These are phyloP conservation scores for Phyto melanocephala DNA, from an alignment of 2,888 invertebrate species.

Conservation along the genomic window DNA sequence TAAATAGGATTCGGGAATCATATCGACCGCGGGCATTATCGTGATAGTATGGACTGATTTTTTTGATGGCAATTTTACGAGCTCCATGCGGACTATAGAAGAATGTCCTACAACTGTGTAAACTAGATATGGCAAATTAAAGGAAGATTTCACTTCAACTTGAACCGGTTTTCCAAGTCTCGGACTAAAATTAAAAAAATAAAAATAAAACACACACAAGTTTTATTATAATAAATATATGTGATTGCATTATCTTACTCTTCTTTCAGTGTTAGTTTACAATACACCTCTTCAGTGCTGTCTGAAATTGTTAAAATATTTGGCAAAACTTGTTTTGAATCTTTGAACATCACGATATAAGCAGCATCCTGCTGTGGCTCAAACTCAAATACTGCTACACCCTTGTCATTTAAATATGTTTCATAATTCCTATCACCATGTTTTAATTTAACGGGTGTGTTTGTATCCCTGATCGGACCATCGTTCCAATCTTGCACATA, in stretches of 20 bases:
- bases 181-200: not conserved
- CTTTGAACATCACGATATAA: constrained; percentile 1
- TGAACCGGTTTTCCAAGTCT: constrained; percentile 6
- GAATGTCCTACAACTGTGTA: constrained; percentile 23
- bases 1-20: constrained; percentile 7
- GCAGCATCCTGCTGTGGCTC: constrained; percentile 71
- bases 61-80: not conserved
- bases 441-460: constrained; percentile 8
- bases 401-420: constrained; percentile 81
- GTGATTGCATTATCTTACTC: too few relatives aligned
- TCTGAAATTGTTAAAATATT: not conserved
- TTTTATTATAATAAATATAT: too few relatives aligned
- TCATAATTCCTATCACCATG: constrained; percentile 76
- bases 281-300: not conserved
- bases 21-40: constrained; percentile 31
- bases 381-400: constrained; percentile 83
- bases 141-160: constrained; percentile 2
- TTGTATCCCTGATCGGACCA: not conserved
- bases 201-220: too few relatives aligned
- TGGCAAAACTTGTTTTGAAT: not conserved
- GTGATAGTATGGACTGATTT: not conserved
- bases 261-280: not conserved
- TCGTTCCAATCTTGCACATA: not conserved
- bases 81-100: not conserved
- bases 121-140: constrained; percentile 21